Percentiles rank a stretch among this genome's conserved stretches.
These are phyloP conservation scores for Oegoconia quadripuncta DNA, from an alignment of 2,888 invertebrate genomes.

Conservation along the genomic window DNA sequence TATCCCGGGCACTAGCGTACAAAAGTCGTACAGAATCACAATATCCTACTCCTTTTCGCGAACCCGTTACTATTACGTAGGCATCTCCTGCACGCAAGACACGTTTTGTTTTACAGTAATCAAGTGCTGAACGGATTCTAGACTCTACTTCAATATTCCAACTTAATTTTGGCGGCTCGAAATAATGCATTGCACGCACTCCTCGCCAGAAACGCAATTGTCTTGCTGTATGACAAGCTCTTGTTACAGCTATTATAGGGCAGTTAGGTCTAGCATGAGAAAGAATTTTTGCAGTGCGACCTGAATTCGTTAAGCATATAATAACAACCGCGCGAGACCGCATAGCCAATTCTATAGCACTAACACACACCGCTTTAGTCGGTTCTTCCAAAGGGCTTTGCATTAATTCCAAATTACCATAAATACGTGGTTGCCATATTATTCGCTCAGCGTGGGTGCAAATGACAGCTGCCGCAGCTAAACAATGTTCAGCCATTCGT, in stretches of 20 bases:
- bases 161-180: slow-evolving; percentile 46
- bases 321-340: slow-evolving; percentile 73
- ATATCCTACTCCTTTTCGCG: slow-evolving; percentile 62
- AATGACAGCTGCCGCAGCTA: slow-evolving; percentile 84
- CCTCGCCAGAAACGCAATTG: slow-evolving; percentile 77
- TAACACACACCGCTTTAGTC: slow-evolving; percentile 72
- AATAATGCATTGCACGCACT: slow-evolving; percentile 74
- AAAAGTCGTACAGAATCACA: slow-evolving; percentile 61
- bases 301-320: slow-evolving; percentile 87
- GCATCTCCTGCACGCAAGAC: slow-evolving; percentile 61
- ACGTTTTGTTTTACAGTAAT: slow-evolving; percentile 68
- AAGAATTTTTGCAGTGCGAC: slow-evolving; percentile 83
- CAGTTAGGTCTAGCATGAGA: slow-evolving; percentile 85
- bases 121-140: slow-evolving; percentile 56
- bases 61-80: slow-evolving; percentile 59
- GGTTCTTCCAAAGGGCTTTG: slow-evolving; percentile 77
- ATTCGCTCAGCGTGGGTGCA: slow-evolving; percentile 93
- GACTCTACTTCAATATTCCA: slow-evolving; percentile 61
- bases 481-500: slow-evolving; percentile 81
- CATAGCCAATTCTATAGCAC: slow-evolving; percentile 61
- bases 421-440: slow-evolving; percentile 88
- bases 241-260: slow-evolving; percentile 86
- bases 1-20: slow-evolving; percentile 61
- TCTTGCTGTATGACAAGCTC: slow-evolving; percentile 82
- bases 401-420: slow-evolving; percentile 83